Evolutionary conservation across 2,888 invertebrate genomes (phyloP).

Genomic region (Leptodirus hochenwartii): DNA sequence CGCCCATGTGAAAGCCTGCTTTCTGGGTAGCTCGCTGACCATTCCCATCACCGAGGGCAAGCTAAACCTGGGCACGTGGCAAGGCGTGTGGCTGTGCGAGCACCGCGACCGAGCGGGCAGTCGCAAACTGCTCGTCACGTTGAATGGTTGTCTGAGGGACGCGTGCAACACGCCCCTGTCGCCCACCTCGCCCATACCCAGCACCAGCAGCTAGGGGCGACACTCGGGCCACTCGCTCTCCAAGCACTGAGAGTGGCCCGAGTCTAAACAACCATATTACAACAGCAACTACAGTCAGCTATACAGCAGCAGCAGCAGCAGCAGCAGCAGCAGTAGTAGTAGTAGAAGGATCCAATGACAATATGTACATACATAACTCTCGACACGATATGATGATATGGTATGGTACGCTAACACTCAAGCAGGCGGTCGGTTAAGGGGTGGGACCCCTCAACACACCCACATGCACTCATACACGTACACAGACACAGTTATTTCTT

Average conservation of each 20-base stretch:
- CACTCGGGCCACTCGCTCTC: constrained; percentile 31
- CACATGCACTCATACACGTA: too few species aligned
- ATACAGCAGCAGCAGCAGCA: constrained; percentile 8
- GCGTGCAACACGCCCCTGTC: constrained; percentile 73
- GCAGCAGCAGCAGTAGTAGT: constrained; percentile 6
- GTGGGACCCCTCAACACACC: too few species aligned
- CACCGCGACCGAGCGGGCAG: constrained; percentile 93
- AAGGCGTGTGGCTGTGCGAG: constrained; percentile 96
- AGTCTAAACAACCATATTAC: constrained; percentile 15
- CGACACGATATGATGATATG: too few species aligned
- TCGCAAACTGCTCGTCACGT: constrained; percentile 65
- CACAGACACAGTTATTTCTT: too few species aligned
- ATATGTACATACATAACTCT: constrained; percentile 9
- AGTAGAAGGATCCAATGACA: constrained; percentile 5
- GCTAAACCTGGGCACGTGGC: constrained; percentile 91
- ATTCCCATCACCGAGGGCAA: constrained; percentile 94
- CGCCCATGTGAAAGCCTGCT: constrained; percentile 93
- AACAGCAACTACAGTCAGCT: constrained; percentile 13
- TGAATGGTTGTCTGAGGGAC: constrained; percentile 80
- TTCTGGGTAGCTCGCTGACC: constrained; percentile 86
- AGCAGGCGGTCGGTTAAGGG: too few species aligned
- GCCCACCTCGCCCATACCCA: constrained; percentile 69
- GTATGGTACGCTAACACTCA: too few species aligned
- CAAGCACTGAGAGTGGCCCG: constrained; percentile 27
- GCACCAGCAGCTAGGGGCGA: constrained; percentile 83